Evolutionary conservation across 35 echinoderm and acorn worm species (phyloP), one percentile per base, ranked within the genome.

Genomic region (Eucidaris tribuloides): DNA sequence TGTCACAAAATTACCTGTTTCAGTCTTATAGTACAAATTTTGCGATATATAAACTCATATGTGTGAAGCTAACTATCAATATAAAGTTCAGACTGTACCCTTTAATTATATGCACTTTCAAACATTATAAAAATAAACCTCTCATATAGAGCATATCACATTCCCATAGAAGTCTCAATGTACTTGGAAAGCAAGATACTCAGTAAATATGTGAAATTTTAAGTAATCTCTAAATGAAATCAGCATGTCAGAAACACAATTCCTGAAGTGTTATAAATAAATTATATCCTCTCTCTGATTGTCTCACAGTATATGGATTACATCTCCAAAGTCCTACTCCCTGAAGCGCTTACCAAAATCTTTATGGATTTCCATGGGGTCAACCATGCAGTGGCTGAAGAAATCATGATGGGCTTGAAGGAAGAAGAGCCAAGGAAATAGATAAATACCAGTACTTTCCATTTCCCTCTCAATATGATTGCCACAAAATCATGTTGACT

Each of bases 271-370:
- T 19, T 18, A 58, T 58, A 24, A 3, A 19, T 58, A 24, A 58
- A 58, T 19, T 58, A 19, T 24, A 58, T 19, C 18, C 24, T 19
- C 24, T 19, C 18, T n/a, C n/a, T n/a, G n/a, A n/a, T 44, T 68
- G 56, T 25, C 7, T 66, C 50, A 22, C 85, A 94, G 91, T 94
- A 79, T 35, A 79, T 94, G 77, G 91, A 94, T 43, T 94, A 94
- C 35, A 55, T 94, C 59, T 89, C 66, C 63, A 94, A 94, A 45
- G 91, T 94, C 43, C 62, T 94, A 20, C 74, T 89, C 49, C 91
- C 91, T 15, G 91, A 85, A 72, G 71, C 87, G 17, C 55, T 94
- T 23, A 78, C 82, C 27, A 88, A 94, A 81, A 94, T 94, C 74
- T 94, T 71, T 62, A 94, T 94, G 85, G 91, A 94, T 48, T 80